phyloP scores from a whole-genome alignment of 1,140 invertebrate genomes.

The Diachasmimorpha longicaudata region DNA sequence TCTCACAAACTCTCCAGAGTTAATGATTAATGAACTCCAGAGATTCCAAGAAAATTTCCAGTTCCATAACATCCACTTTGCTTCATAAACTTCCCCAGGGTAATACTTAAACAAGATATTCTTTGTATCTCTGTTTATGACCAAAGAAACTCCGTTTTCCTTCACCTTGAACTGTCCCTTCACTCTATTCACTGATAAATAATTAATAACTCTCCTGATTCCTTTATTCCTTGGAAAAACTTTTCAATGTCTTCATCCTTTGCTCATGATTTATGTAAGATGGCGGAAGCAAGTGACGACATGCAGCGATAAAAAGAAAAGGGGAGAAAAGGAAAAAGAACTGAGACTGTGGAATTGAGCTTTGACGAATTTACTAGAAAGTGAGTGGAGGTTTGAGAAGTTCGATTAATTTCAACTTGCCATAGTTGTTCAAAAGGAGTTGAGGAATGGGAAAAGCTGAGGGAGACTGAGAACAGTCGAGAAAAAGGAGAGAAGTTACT shows the following conservation, averaged over 20 bases:
- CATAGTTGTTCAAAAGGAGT: slow-evolving; percentile 2
- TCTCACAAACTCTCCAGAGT: too few relatives aligned
- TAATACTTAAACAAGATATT: neutral
- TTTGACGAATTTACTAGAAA: slow-evolving; percentile 2
- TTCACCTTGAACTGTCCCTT: neutral
- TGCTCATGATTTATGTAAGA: slow-evolving; percentile 26
- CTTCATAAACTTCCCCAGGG: neutral
- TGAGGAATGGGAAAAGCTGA: neutral
- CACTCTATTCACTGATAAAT: neutral
- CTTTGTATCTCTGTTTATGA: neutral
- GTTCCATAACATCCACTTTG: neutral
- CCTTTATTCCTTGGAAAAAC: neutral
- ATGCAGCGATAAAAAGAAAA: neutral
- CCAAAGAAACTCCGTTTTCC: neutral
- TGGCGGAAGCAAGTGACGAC: slow-evolving; percentile 14
- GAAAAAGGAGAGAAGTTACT: neutral
- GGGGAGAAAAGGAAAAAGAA: neutral
- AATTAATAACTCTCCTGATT: neutral
- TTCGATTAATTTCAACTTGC: slow-evolving; percentile 9
- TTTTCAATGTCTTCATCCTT: neutral
- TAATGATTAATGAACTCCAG: too few relatives aligned
- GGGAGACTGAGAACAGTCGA: neutral
- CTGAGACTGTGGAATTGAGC: neutral
- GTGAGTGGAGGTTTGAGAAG: neutral
- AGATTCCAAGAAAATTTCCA: too few relatives aligned